These are phyloP conservation scores for Leptopilina clavipes DNA, from an alignment of 1,140 invertebrate species.

Conservation along the genomic window DNA sequence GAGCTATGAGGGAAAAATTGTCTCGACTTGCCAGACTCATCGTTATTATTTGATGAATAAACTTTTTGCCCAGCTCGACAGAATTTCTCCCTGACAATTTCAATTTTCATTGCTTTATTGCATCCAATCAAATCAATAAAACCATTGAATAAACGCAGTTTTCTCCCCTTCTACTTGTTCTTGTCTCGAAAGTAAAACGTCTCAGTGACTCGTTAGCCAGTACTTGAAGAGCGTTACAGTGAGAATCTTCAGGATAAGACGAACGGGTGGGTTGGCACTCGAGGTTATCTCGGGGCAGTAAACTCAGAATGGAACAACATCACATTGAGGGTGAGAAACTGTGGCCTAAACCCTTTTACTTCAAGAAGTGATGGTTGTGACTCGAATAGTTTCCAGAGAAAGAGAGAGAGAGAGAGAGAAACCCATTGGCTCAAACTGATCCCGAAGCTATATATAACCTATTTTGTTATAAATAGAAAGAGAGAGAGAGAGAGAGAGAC, in stretches of 20 bases:
- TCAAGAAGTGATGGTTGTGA: constrained; percentile 1
- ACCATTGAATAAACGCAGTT: not conserved
- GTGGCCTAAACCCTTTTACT: not conserved
- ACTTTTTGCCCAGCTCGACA: no score
- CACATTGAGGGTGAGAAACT: constrained; percentile 32
- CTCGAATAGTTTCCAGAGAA: not conserved
- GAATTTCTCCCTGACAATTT: no score
- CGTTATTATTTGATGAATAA: no score
- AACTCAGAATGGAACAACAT: constrained; percentile 66
- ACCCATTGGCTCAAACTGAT: no score
- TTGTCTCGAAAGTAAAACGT: not conserved
- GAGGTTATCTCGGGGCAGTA: constrained; percentile 68
- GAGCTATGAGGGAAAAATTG: no score
- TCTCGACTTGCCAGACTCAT: no score
- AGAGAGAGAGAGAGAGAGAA: constrained; percentile 1
- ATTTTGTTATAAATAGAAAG: not conserved
- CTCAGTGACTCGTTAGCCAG: constrained; percentile 62
- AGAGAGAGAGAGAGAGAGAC: no score
- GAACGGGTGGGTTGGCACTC: constrained; percentile 56
- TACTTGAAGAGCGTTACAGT: constrained; percentile 62
- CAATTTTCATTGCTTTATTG: no score
- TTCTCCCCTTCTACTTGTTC: not conserved
- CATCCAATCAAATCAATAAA: not conserved
- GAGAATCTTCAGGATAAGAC: constrained; percentile 62
- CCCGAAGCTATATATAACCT: no score